A percentile compares a stretch with the other conserved stretches of the same genome.
Evolutionary conservation across 1,140 invertebrate species (phyloP).

Genomic region (Pygmarrhopalites habei): DNA sequence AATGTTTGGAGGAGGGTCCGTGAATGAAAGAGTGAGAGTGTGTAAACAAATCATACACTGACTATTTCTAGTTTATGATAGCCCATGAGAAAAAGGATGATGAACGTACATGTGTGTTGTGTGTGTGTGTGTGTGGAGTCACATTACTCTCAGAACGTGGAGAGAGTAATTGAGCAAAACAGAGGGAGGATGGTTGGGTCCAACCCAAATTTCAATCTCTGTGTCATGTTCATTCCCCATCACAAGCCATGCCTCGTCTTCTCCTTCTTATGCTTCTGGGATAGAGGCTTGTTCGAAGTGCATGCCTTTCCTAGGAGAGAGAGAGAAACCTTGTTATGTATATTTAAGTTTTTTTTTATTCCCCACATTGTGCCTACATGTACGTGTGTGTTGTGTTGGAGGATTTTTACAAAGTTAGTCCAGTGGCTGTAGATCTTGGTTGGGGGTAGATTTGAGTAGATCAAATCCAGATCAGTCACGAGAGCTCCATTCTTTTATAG

Average conservation of each 20-base stretch:
- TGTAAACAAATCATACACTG: too few relatives aligned
- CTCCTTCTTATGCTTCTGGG: neutral
- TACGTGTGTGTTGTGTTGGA: neutral
- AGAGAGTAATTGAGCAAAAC: constrained; percentile 17
- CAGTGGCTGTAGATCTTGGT: constrained; percentile 12
- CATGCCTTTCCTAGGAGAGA: neutral
- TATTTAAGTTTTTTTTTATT: too few relatives aligned
- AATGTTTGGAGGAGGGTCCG: too few relatives aligned
- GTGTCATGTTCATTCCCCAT: neutral
- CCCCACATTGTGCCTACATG: too few relatives aligned
- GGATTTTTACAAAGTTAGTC: constrained; percentile 10
- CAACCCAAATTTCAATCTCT: constrained; percentile 8
- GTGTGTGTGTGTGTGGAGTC: too few relatives aligned
- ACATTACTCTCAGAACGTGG: too few relatives aligned
- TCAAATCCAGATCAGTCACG: constrained; percentile 19
- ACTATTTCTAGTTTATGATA: too few relatives aligned
- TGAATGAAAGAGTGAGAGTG: too few relatives aligned
- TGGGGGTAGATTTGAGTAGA: constrained; percentile 17
- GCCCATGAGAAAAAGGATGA: too few relatives aligned
- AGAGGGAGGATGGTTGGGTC: constrained; percentile 12
- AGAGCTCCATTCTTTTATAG: neutral
- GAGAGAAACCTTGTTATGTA: too few relatives aligned
- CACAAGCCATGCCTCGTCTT: neutral
- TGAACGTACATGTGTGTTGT: too few relatives aligned
- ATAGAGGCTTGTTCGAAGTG: neutral